Conservation (phyloP, 1,140 invertebrate genomes). For the Sycophaga agraensis region DNA sequence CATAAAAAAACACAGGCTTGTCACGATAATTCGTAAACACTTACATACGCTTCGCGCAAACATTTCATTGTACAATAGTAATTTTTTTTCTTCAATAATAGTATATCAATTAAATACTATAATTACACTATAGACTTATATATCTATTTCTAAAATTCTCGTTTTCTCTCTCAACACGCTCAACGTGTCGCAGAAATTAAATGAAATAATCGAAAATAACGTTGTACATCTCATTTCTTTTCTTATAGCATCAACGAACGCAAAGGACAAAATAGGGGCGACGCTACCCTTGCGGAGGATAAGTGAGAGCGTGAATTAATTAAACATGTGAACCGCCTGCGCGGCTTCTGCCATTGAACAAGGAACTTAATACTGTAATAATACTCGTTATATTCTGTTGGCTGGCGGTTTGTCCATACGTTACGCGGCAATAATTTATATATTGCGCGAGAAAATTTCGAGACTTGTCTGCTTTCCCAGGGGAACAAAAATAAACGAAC, state of each 20-base stretch:
- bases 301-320: slow-evolving; percentile 11
- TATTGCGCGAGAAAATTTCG: neutral
- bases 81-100: slow-evolving; percentile 7
- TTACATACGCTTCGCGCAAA: slow-evolving; percentile 16
- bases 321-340: slow-evolving; percentile 6
- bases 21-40: slow-evolving; percentile 25
- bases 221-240: neutral
- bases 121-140: neutral
- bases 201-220: slow-evolving; percentile 13
- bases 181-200: slow-evolving; percentile 34
- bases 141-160: neutral
- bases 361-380: slow-evolving; percentile 29
- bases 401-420: neutral
- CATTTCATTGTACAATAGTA: slow-evolving; percentile 13
- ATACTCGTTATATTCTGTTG: slow-evolving; percentile 23
- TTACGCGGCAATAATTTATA: neutral
- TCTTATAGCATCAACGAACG: neutral
- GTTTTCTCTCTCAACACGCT: slow-evolving; percentile 26
- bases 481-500: neutral
- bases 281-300: neutral
- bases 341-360: slow-evolving; percentile 14
- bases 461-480: neutral
- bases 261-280: neutral
- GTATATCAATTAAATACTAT: slow-evolving; percentile 10
- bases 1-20: slow-evolving; percentile 27